Percentiles rank a stretch among this genome's conserved stretches.
phyloP scores from a whole-genome alignment of 2,797 vertebrate species.

The Pipistrellus kuhlii region DNA sequence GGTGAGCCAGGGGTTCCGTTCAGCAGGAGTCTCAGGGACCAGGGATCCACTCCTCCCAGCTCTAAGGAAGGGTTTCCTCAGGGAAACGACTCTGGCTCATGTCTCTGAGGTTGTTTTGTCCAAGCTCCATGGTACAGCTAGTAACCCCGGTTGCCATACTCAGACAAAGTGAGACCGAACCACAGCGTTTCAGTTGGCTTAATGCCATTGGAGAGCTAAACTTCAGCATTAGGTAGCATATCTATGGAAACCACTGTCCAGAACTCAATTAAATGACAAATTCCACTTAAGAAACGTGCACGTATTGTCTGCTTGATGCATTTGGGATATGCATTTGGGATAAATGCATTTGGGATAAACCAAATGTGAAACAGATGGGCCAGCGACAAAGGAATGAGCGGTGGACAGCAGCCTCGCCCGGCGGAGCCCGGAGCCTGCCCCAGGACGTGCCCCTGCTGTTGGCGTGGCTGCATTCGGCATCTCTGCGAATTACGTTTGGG shows the following conservation, averaged over 20 bases:
- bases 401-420: background rate
- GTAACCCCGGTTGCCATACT: background rate
- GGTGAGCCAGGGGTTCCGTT: background rate
- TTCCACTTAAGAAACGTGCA: conserved; percentile 59
- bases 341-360: conserved; percentile 64
- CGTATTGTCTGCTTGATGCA: conserved; percentile 57
- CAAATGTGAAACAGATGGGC: conserved; percentile 74
- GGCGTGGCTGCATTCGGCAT: conserved; percentile 57
- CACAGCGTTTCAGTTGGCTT: background rate
- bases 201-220: background rate
- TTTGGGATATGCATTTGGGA: conserved; percentile 62
- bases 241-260: conserved; percentile 9
- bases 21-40: background rate
- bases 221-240: background rate
- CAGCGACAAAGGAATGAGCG: background rate
- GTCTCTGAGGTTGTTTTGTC: background rate
- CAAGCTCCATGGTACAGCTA: background rate
- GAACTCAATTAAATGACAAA: conserved; percentile 54
- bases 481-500: conserved; percentile 45
- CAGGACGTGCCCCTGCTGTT: conserved; percentile 61
- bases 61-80: background rate
- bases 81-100: background rate
- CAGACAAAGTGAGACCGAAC: background rate
- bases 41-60: background rate
- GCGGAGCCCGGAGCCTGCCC: background rate